phyloP scores from a whole-genome alignment of 2,113 vertebrate species.

The Sphaerodactylus townsendi region DNA sequence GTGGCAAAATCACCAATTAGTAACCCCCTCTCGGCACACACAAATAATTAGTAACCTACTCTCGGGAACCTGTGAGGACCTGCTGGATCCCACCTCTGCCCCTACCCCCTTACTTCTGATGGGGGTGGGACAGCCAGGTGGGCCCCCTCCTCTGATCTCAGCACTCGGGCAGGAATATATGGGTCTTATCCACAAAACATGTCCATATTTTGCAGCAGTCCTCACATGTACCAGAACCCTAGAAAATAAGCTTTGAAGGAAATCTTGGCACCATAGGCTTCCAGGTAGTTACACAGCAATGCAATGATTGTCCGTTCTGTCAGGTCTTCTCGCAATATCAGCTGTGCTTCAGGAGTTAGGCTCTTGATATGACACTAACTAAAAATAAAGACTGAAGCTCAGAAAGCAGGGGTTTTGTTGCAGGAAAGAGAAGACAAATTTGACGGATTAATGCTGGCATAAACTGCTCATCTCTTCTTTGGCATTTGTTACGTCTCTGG shows the following conservation, averaged over 20 bases:
- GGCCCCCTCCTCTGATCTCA: too few relatives aligned
- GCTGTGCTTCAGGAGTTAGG: background rate
- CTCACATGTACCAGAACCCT: too few relatives aligned
- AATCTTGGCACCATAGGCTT: background rate
- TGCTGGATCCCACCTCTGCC: too few relatives aligned
- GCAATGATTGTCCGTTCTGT: background rate
- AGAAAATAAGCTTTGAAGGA: too few relatives aligned
- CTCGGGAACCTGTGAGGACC: too few relatives aligned
- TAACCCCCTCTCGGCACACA: too few relatives aligned
- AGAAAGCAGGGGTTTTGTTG: background rate
- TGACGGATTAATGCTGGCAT: background rate
- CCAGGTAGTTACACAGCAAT: background rate
- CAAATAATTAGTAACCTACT: too few relatives aligned
- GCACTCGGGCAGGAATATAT: too few relatives aligned
- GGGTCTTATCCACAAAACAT: too few relatives aligned
- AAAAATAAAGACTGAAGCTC: background rate
- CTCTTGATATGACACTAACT: accelerated
- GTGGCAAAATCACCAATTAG: too few relatives aligned
- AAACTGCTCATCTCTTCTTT: background rate
- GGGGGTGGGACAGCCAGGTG: too few relatives aligned
- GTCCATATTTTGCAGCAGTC: background rate
- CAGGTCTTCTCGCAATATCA: background rate
- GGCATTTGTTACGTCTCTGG: background rate
- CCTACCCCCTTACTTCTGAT: too few relatives aligned
- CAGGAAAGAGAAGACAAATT: background rate